A percentile compares a stretch with the other conserved stretches of the same genome.
Evolutionary conservation across 2,113 vertebrate genomes (phyloP).

Genomic region (Entomyzon cyanotis): DNA sequence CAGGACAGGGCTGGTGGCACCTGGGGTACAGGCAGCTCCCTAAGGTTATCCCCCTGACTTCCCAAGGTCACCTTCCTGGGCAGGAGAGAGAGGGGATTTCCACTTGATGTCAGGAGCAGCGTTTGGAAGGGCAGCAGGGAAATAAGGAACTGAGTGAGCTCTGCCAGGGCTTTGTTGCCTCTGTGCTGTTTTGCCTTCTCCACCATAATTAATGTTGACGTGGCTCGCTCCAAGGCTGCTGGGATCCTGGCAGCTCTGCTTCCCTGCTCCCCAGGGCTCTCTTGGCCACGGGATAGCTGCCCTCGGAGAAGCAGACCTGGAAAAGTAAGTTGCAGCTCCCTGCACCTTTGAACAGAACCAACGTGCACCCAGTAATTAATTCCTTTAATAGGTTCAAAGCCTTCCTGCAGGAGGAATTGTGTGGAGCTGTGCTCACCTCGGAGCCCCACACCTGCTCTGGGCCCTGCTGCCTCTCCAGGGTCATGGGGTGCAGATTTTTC

Average conservation of each 20-base stretch:
- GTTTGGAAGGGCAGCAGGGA: neutral
- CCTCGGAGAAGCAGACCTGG: neutral
- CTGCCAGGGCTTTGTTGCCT: neutral
- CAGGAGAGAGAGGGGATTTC: neutral
- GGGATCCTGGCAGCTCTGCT: neutral
- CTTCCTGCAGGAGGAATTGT: neutral
- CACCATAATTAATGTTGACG: neutral
- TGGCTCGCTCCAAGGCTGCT: neutral
- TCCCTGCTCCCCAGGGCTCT: neutral
- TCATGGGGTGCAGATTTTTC: rapidly evolving
- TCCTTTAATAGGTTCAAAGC: neutral
- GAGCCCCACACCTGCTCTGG: neutral
- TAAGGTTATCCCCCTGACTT: neutral
- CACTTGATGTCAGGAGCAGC: neutral
- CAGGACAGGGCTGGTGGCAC: neutral
- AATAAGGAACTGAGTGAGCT: neutral
- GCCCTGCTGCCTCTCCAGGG: neutral
- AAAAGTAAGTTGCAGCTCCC: neutral
- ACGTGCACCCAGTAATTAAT: rapidly evolving
- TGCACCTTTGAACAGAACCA: neutral
- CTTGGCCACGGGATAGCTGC: neutral
- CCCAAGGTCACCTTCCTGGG: neutral
- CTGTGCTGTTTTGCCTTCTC: neutral
- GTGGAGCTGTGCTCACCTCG: neutral
- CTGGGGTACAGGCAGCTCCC: neutral